These are phyloP conservation scores for Branchipolynoe longqiensis DNA, from an alignment of 2,888 invertebrate genomes.

Conservation along the genomic window DNA sequence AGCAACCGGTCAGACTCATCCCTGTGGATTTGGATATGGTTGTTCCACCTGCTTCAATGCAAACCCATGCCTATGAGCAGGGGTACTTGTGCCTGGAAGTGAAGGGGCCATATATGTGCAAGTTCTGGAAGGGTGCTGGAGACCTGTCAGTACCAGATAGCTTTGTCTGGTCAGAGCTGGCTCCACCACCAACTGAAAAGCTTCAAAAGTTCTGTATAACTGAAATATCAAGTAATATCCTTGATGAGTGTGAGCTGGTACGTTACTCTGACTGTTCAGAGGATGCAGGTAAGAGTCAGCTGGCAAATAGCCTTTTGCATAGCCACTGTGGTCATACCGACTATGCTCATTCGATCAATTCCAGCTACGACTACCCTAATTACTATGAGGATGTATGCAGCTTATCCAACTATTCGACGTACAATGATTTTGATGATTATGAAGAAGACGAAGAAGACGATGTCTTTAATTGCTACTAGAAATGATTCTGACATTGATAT, in stretches of 20 bases:
- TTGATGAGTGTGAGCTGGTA: neutral
- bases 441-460: conserved; percentile 11
- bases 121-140: conserved; percentile 25
- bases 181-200: conserved; percentile 20
- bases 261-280: conserved; percentile 21
- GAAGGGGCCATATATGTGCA: conserved; percentile 30
- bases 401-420: conserved; percentile 14
- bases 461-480: too few relatives aligned
- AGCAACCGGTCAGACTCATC: neutral
- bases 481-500: too few relatives aligned
- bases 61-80: conserved; percentile 37
- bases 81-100: conserved; percentile 36
- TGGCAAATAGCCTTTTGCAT: conserved; percentile 14
- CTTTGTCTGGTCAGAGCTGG: conserved; percentile 50
- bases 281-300: conserved; percentile 13
- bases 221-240: conserved; percentile 4
- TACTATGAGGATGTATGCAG: conserved; percentile 43
- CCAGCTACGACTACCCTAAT: conserved; percentile 32
- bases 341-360: conserved; percentile 30
- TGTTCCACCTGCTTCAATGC: neutral
- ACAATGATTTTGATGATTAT: conserved; percentile 16
- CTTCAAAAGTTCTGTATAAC: conserved; percentile 36
- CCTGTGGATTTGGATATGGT: conserved; percentile 48
- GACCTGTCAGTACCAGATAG: conserved; percentile 28
- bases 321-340: conserved; percentile 6